Base-by-base conservation (phyloP, 2,888 invertebrate genomes). In the Diaphora mendica region DNA sequence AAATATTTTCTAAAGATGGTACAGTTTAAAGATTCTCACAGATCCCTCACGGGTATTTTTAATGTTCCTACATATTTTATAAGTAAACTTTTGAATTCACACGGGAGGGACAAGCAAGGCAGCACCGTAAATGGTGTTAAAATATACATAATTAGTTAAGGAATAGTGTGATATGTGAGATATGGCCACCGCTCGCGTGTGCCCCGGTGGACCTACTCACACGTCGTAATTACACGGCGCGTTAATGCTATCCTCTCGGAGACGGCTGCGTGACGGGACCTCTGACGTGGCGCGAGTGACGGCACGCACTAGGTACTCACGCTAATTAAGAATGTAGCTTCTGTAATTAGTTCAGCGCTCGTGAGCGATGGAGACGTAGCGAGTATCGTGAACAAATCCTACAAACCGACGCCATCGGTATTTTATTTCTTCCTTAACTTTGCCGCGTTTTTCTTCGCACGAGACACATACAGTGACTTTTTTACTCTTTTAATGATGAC, bases 261-360 rank as follows among this genome's bases (percentile, higher is more conserved):
- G 39, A 15, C 39, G 13, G n/a, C n/a, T 23, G 64, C 64, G 35
- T 65, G 35, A 39, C 64, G 64, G 35, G 64, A 39, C 64, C 65
- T 5, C n/a, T 42, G 65, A 42, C n/a, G 65, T n/a, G 39, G 39
- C 11, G n/a, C n/a, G 55, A n/a, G n/a, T 55, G 55, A 55, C 55
- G n/a, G 11, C 55, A n/a, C 55, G 55, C 55, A 55, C n/a, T 13
- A n/a, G n/a, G n/a, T n/a, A n/a, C n/a, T 55, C n/a, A 11, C 55
- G 55, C n/a, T n/a, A 55, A 55, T 55, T 55, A n/a, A 55, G 55
- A n/a, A 55, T 55, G 55, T 55, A n/a, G n/a, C 55, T 55, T n/a
- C 13, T n/a, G n/a, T 55, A n/a, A 55, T 55, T n/a, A n/a, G 55
- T n/a, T 55, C n/a, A 55, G 23, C 3, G 55, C 11, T n/a, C n/a